Conservation (phyloP, 2,113 vertebrate species). For the Nestor notabilis region DNA sequence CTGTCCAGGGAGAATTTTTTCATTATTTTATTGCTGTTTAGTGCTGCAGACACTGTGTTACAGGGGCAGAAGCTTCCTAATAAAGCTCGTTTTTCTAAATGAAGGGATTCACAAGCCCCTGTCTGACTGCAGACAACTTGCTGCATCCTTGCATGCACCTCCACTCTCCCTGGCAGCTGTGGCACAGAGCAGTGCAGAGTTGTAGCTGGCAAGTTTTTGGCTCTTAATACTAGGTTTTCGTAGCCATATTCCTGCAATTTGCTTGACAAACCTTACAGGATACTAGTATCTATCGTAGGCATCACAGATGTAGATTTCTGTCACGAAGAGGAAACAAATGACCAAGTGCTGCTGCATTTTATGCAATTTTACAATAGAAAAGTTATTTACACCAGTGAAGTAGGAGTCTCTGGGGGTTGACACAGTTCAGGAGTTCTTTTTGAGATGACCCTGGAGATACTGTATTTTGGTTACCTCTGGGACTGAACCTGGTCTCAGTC, state of each 20-base stretch:
- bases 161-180: not conserved
- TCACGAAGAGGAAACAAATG: not conserved
- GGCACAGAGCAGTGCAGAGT: fast-evolving
- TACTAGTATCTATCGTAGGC: fast-evolving
- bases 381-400: not conserved
- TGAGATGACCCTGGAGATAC: not conserved
- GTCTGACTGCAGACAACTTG: not conserved
- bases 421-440: not conserved
- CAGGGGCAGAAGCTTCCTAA: not conserved
- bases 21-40: not conserved
- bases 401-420: not conserved
- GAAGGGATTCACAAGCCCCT: not conserved
- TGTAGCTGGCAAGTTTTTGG: not conserved
- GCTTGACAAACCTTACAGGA: not conserved
- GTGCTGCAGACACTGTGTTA: not conserved
- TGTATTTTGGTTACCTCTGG: not conserved
- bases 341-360: not conserved
- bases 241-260: not conserved
- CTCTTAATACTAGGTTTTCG: not conserved
- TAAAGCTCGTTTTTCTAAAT: not conserved
- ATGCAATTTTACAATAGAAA: not conserved
- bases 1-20: not conserved
- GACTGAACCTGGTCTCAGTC: not conserved
- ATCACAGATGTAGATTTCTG: fast-evolving
- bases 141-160: not conserved